Evolutionary conservation across 2,113 vertebrate genomes (phyloP).

Genomic region (Cariama cristata): DNA sequence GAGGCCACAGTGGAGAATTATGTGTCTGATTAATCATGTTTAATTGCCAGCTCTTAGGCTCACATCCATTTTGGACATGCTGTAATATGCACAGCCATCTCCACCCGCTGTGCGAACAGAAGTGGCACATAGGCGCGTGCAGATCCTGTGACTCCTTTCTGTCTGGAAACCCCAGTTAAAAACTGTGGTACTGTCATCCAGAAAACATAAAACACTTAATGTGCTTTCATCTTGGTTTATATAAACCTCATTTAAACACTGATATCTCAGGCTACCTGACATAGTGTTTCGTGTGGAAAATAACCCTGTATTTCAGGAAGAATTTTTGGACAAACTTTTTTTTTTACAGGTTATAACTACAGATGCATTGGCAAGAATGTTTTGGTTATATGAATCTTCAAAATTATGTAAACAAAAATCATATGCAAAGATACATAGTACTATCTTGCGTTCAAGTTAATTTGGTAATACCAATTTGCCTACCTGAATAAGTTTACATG

Average conservation of each 20-base stretch:
- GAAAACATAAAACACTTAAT: neutral
- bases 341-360: neutral
- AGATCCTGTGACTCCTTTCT: neutral
- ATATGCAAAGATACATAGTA: neutral
- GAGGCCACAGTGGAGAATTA: neutral
- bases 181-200: neutral
- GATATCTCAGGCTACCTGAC: neutral
- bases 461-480: neutral
- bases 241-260: neutral
- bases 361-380: neutral
- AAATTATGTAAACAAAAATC: neutral
- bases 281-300: neutral
- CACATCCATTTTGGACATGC: neutral
- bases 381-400: neutral
- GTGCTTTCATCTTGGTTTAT: neutral
- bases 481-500: neutral
- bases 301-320: neutral
- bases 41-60: neutral
- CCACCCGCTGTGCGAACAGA: neutral
- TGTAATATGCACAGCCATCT: neutral
- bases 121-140: accelerated
- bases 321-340: neutral
- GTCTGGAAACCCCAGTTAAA: neutral
- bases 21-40: neutral
- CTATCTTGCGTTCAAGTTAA: neutral